phyloP scores from a whole-genome alignment of 1,140 invertebrate genomes.

The Pissodes strobi region DNA sequence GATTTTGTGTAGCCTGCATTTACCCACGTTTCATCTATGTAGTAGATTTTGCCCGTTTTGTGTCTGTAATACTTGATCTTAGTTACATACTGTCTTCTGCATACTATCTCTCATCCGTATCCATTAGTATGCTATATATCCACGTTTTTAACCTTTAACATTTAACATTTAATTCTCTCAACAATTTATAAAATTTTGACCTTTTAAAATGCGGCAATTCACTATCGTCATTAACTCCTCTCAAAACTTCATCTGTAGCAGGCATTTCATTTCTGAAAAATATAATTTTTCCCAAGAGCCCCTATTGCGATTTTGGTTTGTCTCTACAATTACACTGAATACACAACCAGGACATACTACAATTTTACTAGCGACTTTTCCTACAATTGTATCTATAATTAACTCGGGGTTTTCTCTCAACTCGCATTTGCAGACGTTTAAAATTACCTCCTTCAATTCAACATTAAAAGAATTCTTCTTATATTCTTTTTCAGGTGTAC shows the following conservation, averaged over 20 bases:
- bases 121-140: constrained; percentile 2
- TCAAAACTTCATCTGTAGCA: constrained; percentile 9
- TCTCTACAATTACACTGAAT: no score
- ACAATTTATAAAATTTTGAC: constrained; percentile 13
- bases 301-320: no score
- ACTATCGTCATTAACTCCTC: constrained; percentile 10
- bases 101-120: constrained; percentile 13
- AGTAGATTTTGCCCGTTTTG: constrained; percentile 20
- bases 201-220: constrained; percentile 24
- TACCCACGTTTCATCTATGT: constrained; percentile 19
- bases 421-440: no score
- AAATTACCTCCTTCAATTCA: no score
- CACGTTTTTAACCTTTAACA: constrained; percentile 17
- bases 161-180: constrained; percentile 23
- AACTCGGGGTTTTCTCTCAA: no score
- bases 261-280: constrained; percentile 24
- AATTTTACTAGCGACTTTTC: no score
- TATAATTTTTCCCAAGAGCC: no score
- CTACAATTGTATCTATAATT: no score
- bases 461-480: no score
- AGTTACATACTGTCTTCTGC: constrained; percentile 14
- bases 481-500: no score
- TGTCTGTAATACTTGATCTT: not conserved
- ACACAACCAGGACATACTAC: no score
- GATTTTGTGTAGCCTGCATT: constrained; percentile 6